phyloP scores from a whole-genome alignment of 2,113 vertebrate species.

The Galeopterus variegatus region DNA sequence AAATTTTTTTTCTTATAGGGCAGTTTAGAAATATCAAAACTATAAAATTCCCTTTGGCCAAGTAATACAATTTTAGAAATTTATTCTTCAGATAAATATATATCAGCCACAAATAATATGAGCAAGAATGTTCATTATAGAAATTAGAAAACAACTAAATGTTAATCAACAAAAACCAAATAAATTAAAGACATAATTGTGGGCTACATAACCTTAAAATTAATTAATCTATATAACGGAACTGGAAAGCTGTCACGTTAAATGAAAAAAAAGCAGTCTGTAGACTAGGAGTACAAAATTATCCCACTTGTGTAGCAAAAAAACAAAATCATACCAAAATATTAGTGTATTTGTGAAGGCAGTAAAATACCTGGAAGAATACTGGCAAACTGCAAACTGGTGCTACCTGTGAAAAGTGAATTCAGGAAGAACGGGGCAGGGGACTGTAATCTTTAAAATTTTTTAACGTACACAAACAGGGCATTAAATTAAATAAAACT shows the following conservation, averaged over 20 bases:
- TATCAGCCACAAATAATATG: background rate
- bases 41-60: background rate
- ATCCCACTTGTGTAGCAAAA: background rate
- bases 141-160: conserved; percentile 32
- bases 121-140: background rate
- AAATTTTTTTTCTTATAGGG: background rate
- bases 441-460: background rate
- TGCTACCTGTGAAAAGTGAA: background rate
- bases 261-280: background rate
- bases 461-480: background rate
- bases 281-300: background rate
- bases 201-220: background rate
- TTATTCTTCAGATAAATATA: background rate
- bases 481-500: background rate
- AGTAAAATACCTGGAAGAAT: background rate
- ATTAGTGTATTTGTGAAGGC: background rate
- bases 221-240: background rate
- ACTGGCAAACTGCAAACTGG: background rate
- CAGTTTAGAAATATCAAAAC: background rate
- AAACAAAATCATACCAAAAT: background rate
- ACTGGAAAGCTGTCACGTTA: background rate
- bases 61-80: conserved; percentile 6
- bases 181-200: background rate
- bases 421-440: background rate
- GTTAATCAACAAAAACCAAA: background rate